Conservation (phyloP, 2,888 invertebrate genomes). For the Stictocephala bisonia region DNA sequence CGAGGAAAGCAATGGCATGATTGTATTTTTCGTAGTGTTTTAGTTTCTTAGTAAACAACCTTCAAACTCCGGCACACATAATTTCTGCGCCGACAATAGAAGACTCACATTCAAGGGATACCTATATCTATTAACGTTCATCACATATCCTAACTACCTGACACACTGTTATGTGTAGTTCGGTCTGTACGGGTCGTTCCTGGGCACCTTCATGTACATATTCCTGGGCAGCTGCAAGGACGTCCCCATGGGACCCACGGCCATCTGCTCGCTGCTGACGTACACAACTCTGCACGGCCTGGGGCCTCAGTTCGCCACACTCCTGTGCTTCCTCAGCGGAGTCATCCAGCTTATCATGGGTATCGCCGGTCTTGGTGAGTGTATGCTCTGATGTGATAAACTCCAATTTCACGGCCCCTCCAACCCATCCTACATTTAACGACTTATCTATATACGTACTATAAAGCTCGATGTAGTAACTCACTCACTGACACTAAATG, state of each 20-base stretch:
- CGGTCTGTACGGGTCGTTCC: slow-evolving; percentile 93
- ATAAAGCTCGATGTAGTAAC: too few relatives aligned
- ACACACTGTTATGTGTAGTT: slow-evolving; percentile 75
- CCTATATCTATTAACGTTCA: background rate
- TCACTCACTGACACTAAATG: too few relatives aligned
- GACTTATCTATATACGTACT: too few relatives aligned
- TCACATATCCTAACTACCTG: background rate
- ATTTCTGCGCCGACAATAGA: too few relatives aligned
- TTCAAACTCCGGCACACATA: background rate
- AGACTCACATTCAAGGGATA: too few relatives aligned
- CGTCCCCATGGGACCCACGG: slow-evolving; percentile 92
- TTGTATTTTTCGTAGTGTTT: too few relatives aligned
- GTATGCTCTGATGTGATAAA: too few relatives aligned
- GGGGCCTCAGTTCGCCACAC: slow-evolving; percentile 76
- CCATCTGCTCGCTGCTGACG: slow-evolving; percentile 89
- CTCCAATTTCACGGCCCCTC: too few relatives aligned
- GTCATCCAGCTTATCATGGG: slow-evolving; percentile 84
- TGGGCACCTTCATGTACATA: slow-evolving; percentile 91
- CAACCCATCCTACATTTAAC: too few relatives aligned
- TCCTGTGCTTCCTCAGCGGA: slow-evolving; percentile 81
- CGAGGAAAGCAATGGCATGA: too few relatives aligned
- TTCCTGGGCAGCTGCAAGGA: slow-evolving; percentile 93
- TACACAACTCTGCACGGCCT: slow-evolving; percentile 76
- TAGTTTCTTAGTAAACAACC: too few relatives aligned
- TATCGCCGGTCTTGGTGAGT: slow-evolving; percentile 78